Base-by-base conservation (phyloP, 2,113 vertebrate genomes). In the Phrynocephalus versicolor region DNA sequence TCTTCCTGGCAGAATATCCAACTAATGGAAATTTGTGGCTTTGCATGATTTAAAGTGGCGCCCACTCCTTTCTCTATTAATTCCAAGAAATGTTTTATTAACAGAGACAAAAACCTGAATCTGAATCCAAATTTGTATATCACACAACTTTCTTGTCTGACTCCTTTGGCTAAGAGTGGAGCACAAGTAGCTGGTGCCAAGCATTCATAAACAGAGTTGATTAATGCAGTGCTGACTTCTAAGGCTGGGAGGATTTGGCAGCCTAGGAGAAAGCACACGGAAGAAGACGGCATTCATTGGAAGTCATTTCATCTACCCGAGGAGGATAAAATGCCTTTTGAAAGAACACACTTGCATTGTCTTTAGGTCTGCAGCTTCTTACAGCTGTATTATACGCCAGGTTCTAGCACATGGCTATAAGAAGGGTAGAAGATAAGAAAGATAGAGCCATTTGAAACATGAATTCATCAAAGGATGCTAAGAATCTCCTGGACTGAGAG, bases 71-170 rank as follows among this genome's bases (percentile, higher is more conserved):
- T 81, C 81, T 80, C 33, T 33, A 87, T 93, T 89, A 90, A 85
- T 93, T 92, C 87, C 88, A 88, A 71, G 74, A 10, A 27, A 88
- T 88, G 78, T 87, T 91, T 92, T 89, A 87, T 93, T 89, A 93
- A 89, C 70, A 81, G 65, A 83, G 81, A 67, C 88, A 86, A 73
- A 79, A 91, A 92, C 83, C 45, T 81, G 0, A 78, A 58, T 88
- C 76, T 84, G 88, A 88, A 41, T 90, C 84, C 82, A 89, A 55
- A 85, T 86, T 90, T 89, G 58, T 88, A 33, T 81, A 0, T 88
- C 79, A 5, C 65, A n/a, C 65, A 13, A 41, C 65, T 77, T 79
- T 91, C 45, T 5, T 39, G 62, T 81, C 21, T 0, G 0, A 41
- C 0, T 0, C 81, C 65, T 71, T 80, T 1, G 1, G 64, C 76